Evolutionary conservation across 2,888 invertebrate species (phyloP), one percentile per base, ranked within the genome.

Genomic region (Heliothis peltigera): DNA sequence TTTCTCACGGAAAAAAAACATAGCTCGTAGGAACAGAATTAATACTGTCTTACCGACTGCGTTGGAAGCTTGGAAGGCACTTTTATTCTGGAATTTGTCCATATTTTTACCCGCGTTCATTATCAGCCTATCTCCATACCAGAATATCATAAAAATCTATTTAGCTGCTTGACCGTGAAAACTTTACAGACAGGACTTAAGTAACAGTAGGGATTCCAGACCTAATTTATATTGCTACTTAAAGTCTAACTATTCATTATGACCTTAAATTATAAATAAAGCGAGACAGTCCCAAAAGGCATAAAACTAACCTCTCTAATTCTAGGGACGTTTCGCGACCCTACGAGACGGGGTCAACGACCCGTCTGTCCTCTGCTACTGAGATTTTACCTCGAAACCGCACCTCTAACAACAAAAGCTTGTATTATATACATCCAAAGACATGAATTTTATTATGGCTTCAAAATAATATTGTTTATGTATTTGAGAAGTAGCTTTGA

Each of bases 351-450:
- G 28, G 68, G 67, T 77, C 51, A 59, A 66, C 8, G 68, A 59
- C 51, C 68, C 39, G 32, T 47, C 39, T 69, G 79, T 66, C 83
- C 81, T 81, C 67, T 42, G 51, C 44, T 42, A 39, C 51, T 55
- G 53, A 32, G 56, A 69, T 43, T 58, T 32, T 61, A 70, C 62
- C 71, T 69, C 67, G 32, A 60, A 54, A 61, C 64, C 58, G 35
- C 35, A 54, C 15, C 46, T 59, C 53, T 55, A 68, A 68, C 62
- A 55, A 52, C 52, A 66, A 48, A 39, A 69, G 56, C 60, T 69
- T 65, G 60, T 25, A 70, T 48, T 64, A 44, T 2, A 39, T 55
- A 75, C 46, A 44, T 42, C 19, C 46, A 52, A 51, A 65, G 61
- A 62, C 68, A 56, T 56, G 47, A 66, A 61, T 65, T 73, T 64